A percentile compares a stretch with the other conserved stretches of the same genome.
These are phyloP conservation scores for Sapajus apella DNA, from an alignment of 2,113 vertebrate species.

Conservation along the genomic window DNA sequence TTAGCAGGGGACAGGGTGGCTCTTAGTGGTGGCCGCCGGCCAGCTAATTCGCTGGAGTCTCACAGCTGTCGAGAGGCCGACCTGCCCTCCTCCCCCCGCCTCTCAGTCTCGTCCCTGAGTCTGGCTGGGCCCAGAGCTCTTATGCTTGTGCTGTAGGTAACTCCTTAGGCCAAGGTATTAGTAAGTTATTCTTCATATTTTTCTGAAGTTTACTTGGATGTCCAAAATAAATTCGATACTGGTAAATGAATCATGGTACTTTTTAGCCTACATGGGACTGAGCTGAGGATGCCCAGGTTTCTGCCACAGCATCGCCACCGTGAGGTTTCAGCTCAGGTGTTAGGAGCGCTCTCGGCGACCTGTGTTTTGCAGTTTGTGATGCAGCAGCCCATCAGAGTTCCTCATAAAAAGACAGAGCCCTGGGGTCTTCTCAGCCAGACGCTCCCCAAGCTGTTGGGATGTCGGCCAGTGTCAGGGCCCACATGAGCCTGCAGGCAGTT, in stretches of 20 bases:
- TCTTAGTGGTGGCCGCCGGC: neutral
- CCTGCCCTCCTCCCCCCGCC: neutral
- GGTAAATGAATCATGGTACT: rapidly evolving
- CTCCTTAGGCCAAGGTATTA: neutral
- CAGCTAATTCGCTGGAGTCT: neutral
- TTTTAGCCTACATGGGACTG: rapidly evolving
- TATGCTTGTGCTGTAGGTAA: too few relatives aligned
- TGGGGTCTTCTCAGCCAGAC: neutral
- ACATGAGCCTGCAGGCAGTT: neutral
- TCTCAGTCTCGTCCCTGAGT: neutral
- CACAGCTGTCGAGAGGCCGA: neutral
- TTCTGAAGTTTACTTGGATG: neutral
- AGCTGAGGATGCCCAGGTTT: neutral
- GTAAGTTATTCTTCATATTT: rapidly evolving
- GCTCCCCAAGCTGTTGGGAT: neutral
- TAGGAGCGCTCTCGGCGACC: neutral
- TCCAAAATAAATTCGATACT: neutral
- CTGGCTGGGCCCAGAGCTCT: neutral
- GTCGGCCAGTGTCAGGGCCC: neutral
- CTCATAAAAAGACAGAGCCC: too few relatives aligned
- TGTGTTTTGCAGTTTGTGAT: neutral
- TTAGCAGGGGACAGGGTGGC: slow-evolving; percentile 72
- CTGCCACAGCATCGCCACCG: neutral
- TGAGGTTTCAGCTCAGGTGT: neutral
- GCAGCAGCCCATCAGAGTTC: neutral